These are phyloP conservation scores for Disparrhopalites patrizii DNA, from an alignment of 2,888 invertebrate genomes.

Conservation along the genomic window DNA sequence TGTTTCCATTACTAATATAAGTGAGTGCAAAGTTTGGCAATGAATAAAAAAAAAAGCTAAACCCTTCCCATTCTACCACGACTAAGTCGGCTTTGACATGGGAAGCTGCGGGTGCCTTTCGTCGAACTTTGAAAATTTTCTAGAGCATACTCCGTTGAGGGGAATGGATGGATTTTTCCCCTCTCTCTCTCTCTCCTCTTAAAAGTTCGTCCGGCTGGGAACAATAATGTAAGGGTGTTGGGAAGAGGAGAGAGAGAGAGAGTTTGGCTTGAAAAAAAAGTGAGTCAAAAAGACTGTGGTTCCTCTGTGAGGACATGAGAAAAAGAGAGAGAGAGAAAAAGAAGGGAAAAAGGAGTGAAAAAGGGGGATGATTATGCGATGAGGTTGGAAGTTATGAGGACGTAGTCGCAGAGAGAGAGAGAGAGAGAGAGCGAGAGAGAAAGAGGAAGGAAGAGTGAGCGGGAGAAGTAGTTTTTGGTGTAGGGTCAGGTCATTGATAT, in stretches of 20 bases:
- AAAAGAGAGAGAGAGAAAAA: not conserved
- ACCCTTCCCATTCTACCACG: too few species aligned
- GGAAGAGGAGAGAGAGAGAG: not conserved
- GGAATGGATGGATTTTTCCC: not conserved
- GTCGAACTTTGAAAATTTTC: too few species aligned
- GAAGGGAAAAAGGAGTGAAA: not conserved
- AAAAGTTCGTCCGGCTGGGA: not conserved
- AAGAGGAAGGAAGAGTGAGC: not conserved
- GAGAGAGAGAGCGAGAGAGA: too few species aligned
- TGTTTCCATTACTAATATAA: too few species aligned
- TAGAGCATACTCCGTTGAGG: too few species aligned
- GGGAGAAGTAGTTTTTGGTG: not conserved
- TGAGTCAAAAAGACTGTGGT: not conserved
- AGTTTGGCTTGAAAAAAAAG: constrained; percentile 5
- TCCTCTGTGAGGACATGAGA: not conserved
- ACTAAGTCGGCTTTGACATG: too few species aligned
- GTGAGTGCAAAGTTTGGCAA: too few species aligned
- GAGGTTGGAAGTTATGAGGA: not conserved
- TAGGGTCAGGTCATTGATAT: constrained; percentile 24
- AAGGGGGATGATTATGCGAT: constrained; percentile 13
- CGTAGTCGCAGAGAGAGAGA: too few species aligned
- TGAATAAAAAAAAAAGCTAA: too few species aligned
- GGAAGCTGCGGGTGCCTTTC: too few species aligned
- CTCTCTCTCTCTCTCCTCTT: not conserved
- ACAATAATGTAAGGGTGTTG: too few species aligned